A percentile compares a stretch with the other conserved stretches of the same genome.
Evolutionary conservation across 2,113 vertebrate species (phyloP).

Genomic region (Engraulis encrasicolus): DNA sequence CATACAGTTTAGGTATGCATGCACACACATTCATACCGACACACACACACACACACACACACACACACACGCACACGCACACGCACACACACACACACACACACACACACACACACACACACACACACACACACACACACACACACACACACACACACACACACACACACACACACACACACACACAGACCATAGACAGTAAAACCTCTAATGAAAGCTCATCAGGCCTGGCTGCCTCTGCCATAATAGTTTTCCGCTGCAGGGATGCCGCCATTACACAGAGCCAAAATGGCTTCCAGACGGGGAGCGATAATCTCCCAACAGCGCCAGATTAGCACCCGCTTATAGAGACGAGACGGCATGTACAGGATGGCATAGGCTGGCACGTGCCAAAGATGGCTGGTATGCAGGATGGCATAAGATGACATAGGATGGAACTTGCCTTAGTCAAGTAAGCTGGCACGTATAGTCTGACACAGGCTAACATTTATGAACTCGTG

Average conservation of each 20-base stretch:
- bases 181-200: neutral
- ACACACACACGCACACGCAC: no score
- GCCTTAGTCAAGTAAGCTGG: no score
- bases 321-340: constrained; percentile 12
- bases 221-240: neutral
- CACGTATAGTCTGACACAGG: no score
- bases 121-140: neutral
- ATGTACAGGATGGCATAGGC: no score
- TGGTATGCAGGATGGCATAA: no score
- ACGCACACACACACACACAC: neutral
- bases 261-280: constrained; percentile 8
- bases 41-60: no score
- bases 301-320: constrained; percentile 8
- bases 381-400: neutral
- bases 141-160: neutral
- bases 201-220: neutral
- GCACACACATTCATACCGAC: no score
- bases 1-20: no score
- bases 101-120: neutral
- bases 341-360: no score
- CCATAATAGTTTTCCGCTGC: neutral
- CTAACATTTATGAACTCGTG: no score
- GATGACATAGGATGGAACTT: no score
- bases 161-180: neutral
- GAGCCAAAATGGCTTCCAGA: neutral